These are phyloP conservation scores for Clarias platycephalus DNA, from an alignment of 2,797 vertebrate genomes.

Conservation along the genomic window DNA sequence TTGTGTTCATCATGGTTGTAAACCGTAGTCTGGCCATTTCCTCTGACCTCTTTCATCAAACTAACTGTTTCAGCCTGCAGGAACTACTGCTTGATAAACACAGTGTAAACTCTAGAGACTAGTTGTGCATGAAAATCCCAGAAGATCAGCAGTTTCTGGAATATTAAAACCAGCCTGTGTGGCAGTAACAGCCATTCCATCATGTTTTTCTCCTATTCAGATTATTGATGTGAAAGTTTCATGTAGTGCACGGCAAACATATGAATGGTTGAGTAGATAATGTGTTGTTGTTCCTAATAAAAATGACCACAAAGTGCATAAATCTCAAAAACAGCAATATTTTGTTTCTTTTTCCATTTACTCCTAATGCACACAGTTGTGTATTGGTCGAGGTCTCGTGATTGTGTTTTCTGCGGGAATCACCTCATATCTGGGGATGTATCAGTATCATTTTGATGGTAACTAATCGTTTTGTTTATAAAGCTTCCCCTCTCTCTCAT, in stretches of 20 bases:
- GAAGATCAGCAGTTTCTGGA: background rate
- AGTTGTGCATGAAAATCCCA: background rate
- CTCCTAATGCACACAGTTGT: background rate
- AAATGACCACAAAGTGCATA: background rate
- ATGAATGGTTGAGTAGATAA: background rate
- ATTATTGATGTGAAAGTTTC: background rate
- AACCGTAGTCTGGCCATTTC: background rate
- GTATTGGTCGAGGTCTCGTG: background rate
- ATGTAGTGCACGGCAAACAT: background rate
- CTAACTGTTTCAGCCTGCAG: background rate
- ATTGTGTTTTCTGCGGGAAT: background rate
- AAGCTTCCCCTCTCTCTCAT: conserved; percentile 3
- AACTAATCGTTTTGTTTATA: conserved; percentile 47
- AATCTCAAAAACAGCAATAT: background rate
- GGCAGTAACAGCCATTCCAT: background rate
- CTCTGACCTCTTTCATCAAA: background rate
- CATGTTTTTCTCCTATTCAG: background rate
- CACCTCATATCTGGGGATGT: conserved; percentile 10
- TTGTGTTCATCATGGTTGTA: background rate
- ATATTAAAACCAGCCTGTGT: background rate
- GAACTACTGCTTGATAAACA: background rate
- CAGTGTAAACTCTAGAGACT: background rate
- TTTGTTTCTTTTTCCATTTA: background rate
- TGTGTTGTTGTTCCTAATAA: background rate
- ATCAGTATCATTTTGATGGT: conserved; percentile 28